phyloP scores from a whole-genome alignment of 2,113 vertebrate species.

The Myotis lucifugus region DNA sequence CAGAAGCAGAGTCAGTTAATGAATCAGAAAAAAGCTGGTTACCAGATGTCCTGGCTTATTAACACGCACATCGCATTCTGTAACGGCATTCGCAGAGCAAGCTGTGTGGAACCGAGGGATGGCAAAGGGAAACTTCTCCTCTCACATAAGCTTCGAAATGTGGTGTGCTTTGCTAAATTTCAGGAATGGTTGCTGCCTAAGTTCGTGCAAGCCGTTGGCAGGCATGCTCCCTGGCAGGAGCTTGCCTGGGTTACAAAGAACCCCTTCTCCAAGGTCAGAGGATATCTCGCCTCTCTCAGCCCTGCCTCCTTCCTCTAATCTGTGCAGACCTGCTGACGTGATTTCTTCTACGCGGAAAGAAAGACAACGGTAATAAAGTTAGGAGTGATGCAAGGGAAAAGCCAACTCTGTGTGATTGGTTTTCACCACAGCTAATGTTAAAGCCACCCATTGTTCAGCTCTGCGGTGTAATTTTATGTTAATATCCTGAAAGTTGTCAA shows the following conservation, averaged over 20 bases:
- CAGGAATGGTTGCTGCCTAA: constrained; percentile 18
- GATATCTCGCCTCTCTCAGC: constrained; percentile 44
- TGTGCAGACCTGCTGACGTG: not conserved
- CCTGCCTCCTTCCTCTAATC: constrained; percentile 43
- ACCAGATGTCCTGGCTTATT: constrained; percentile 94
- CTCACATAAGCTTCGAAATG: constrained; percentile 59
- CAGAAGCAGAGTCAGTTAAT: constrained; percentile 89
- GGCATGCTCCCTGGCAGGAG: constrained; percentile 55
- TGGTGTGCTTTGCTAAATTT: constrained; percentile 67
- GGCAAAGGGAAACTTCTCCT: constrained; percentile 76
- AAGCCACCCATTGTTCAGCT: constrained; percentile 90
- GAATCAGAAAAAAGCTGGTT: constrained; percentile 95
- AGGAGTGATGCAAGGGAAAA: constrained; percentile 81
- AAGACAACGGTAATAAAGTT: constrained; percentile 71
- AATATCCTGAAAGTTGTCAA: constrained; percentile 93
- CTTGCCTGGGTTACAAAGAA: constrained; percentile 46
- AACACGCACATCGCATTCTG: constrained; percentile 87
- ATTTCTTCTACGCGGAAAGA: constrained; percentile 44
- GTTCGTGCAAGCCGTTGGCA: constrained; percentile 57
- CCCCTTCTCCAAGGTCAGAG: constrained; percentile 43
- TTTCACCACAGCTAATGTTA: constrained; percentile 88
- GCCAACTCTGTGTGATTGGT: constrained; percentile 84
- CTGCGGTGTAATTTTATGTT: constrained; percentile 91
- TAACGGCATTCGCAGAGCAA: constrained; percentile 88
- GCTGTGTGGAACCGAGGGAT: constrained; percentile 80